Base-by-base conservation (phyloP, 1,140 invertebrate species). In the Teleogryllus occipitalis region DNA sequence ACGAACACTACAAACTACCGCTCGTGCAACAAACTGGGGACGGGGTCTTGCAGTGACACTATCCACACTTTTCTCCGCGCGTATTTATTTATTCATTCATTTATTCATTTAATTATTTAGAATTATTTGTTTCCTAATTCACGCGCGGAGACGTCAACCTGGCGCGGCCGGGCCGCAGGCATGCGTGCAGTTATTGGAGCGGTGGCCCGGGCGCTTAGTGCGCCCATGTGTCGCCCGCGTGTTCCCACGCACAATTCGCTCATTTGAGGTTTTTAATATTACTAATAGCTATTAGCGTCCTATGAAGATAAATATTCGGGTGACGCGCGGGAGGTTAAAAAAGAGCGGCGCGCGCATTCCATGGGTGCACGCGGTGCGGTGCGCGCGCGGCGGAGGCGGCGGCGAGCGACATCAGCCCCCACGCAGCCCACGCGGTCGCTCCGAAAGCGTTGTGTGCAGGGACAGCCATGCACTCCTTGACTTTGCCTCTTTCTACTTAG, bases 201-300 rank as follows among this genome's bases (percentile, higher is more conserved):
- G 54, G 54, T 18, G 18, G 10, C 54, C 54, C 54, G 54, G 10
- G 54, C 54, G 54, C 54, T 65, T 18, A 18, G 54, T 18, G 18
- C 54, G 54, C 10, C 10, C 54, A 65, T 65, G 54, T 65, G 54
- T 65, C 54, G 54, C 54, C 7, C 54, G 54, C 10, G 10, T 10
- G 10, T 65, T 65, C 54, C 10, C 54, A 18, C 54, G 54, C 54
- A 65, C 10, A 65, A 65, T 65, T 65, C 54, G 54, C 10, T 65
- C 10, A 65, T 65, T 65, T 65, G 54, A 65, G 54, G 54, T 65
- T 65, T 65, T 65, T 65, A 65, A 65, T 65, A 65, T 65, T 18
- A 18, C 54, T 65, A 65, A 65, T 65, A 65, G 54, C 54, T 65
- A 65, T 65, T 65, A 65, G 54, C 54, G 54, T 65, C 54, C 54